Evolutionary conservation across 1,140 invertebrate genomes (phyloP).

Genomic region (Drosophila chauvacae): DNA sequence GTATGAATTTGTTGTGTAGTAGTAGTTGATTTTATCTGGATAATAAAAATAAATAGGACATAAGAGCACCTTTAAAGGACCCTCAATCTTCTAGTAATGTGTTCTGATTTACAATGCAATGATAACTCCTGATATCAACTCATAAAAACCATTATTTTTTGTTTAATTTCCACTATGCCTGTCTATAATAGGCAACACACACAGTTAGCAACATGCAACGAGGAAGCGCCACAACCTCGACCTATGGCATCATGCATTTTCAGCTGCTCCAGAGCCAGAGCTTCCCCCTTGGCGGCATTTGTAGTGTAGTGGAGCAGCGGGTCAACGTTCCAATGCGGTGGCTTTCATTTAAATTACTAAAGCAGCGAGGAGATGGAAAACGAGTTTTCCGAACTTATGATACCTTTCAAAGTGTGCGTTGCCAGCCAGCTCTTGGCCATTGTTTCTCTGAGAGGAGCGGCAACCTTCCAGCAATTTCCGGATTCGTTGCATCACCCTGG

Average conservation of each 20-base stretch:
- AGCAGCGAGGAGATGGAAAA: constrained; percentile 11
- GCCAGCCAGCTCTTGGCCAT: not conserved
- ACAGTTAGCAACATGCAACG: constrained; percentile 15
- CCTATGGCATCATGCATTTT: constrained; percentile 16
- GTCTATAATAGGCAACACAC: not conserved
- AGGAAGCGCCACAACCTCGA: constrained; percentile 40
- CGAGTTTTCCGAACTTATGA: constrained; percentile 43
- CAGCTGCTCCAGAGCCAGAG: not conserved
- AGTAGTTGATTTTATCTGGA: not conserved
- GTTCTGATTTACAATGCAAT: not conserved
- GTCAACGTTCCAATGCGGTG: constrained; percentile 32
- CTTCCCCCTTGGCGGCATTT: constrained; percentile 4
- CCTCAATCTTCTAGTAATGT: not conserved
- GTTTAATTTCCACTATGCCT: not conserved
- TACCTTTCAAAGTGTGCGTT: constrained; percentile 14
- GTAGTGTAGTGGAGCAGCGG: constrained; percentile 50
- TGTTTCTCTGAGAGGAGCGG: constrained; percentile 7
- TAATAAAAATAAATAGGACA: too few relatives aligned
- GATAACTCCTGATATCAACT: not conserved
- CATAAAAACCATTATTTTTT: not conserved
- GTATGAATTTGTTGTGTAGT: not conserved
- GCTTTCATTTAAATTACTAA: constrained; percentile 22
- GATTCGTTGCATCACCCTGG: constrained; percentile 17
- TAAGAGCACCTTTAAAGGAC: not conserved
- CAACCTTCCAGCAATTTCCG: constrained; percentile 23